Evolutionary conservation across 2,113 vertebrate species (phyloP), one percentile per base, ranked within the genome.

Genomic region (Apodemus speciosus): DNA sequence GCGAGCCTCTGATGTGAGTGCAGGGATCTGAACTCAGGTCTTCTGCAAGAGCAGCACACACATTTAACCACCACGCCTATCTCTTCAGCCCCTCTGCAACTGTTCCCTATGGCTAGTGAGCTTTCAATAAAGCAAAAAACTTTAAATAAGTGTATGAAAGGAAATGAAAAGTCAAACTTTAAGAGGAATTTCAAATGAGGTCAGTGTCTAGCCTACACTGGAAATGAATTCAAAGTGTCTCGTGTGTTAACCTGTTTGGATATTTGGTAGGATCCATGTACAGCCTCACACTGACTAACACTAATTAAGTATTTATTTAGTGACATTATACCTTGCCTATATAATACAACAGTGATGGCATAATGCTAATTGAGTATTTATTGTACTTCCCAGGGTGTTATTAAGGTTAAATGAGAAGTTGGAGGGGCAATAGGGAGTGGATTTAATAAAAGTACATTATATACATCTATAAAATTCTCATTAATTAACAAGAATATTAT

Each of bases 121-220:
- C 40, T 53, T 92, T 87, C n/a, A 72, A 30, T 32, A 32, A 86
- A 92, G 88, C 25, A 83, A 83, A 92, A 15, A 66, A 6, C 76
- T 88, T 91, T 32, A 75, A 90, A 62, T 88, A 60, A 60, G 86
- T 76, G 88, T 91, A 91, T 68, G 40, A 91, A 68, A 43, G 46
- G 64, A 89, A 87, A 85, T 60, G 62, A 73, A 66, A 72, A 60
- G 38, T 73, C 6, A 51, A 58, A 73, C 85, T 89, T 91, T 27
- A 75, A 30, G 49, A 35, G 46, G 21, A 88, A 68, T 85, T 85
- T 73, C 25, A 80, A 27, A 32, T 68, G 32, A 66, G 16, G n/a
- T 93, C 25, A 35, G 30, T 75, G 35, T 23, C 14, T 69, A 16
- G 76, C 23, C 91, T 43, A 76, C 43, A 49, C 20, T 72, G 40